These are phyloP conservation scores for Conops quadrifasciatus DNA, from an alignment of 2,888 invertebrate species.

Conservation along the genomic window DNA sequence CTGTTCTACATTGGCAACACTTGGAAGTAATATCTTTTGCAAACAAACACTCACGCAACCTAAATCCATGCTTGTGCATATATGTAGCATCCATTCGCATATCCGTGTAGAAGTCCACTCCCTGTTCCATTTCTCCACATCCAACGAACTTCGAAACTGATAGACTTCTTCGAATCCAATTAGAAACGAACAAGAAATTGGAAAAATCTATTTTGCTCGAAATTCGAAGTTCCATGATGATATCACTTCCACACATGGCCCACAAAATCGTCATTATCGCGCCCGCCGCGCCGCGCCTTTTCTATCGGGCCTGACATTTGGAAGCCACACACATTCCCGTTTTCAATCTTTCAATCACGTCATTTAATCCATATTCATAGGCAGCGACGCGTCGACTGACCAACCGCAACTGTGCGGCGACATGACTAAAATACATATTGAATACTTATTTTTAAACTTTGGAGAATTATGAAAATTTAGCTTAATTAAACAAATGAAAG, in stretches of 20 bases:
- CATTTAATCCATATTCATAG: slow-evolving; percentile 4
- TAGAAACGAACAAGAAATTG: slow-evolving; percentile 33
- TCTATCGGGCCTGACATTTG: slow-evolving; percentile 22
- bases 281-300: slow-evolving; percentile 1
- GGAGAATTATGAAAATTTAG: too few species aligned
- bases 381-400: not conserved
- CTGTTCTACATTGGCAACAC: slow-evolving; percentile 7
- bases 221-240: slow-evolving; percentile 47
- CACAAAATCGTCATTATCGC: slow-evolving; percentile 12
- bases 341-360: slow-evolving; percentile 10
- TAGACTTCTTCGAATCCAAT: slow-evolving; percentile 42
- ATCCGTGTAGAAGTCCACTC: slow-evolving; percentile 56
- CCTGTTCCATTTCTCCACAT: slow-evolving; percentile 55
- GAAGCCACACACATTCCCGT: slow-evolving; percentile 31
- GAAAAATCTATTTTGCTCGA: slow-evolving; percentile 33
- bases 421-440: too few species aligned
- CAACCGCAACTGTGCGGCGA: not conserved
- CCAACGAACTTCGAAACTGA: slow-evolving; percentile 42
- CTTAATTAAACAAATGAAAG: too few species aligned
- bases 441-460: too few species aligned
- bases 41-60: not conserved
- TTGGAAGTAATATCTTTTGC: not conserved
- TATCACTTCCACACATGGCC: slow-evolving; percentile 35
- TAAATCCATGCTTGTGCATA: too few species aligned
- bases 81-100: slow-evolving; percentile 17